Evolutionary conservation across 2,888 invertebrate genomes (phyloP).

Genomic region (Ectropis crepuscularia): DNA sequence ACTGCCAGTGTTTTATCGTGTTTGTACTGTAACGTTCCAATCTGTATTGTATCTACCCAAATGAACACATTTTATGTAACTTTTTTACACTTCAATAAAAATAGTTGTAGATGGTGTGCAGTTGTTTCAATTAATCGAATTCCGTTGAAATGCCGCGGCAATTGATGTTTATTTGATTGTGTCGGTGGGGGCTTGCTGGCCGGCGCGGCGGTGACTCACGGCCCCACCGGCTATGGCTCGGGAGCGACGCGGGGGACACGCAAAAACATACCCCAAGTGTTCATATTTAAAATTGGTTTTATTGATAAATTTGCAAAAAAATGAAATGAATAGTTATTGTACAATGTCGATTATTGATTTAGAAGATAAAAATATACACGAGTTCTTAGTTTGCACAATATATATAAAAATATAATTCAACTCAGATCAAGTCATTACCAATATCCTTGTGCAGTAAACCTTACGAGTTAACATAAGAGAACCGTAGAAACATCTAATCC

Average conservation of each 20-base stretch:
- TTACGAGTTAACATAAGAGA: slow-evolving; percentile 78
- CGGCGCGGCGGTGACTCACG: slow-evolving; percentile 49
- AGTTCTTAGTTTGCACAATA: slow-evolving; percentile 76
- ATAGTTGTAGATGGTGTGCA: slow-evolving; percentile 75
- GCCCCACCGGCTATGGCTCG: slow-evolving; percentile 50
- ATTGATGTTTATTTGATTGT: slow-evolving; percentile 70
- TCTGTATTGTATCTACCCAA: slow-evolving; percentile 51
- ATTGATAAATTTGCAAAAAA: slow-evolving; percentile 83
- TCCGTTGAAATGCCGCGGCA: slow-evolving; percentile 77
- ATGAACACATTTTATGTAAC: slow-evolving; percentile 73
- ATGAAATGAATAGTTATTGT: slow-evolving; percentile 81
- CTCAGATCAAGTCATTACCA: slow-evolving; percentile 83
- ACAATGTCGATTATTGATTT: slow-evolving; percentile 83
- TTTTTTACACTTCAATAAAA: slow-evolving; percentile 80
- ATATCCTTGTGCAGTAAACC: slow-evolving; percentile 83
- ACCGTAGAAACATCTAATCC: slow-evolving; percentile 80
- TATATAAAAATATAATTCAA: slow-evolving; percentile 84
- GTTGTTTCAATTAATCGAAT: slow-evolving; percentile 81
- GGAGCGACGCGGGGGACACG: slow-evolving; percentile 48
- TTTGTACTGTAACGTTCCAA: slow-evolving; percentile 50
- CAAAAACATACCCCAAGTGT: slow-evolving; percentile 63
- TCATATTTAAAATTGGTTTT: slow-evolving; percentile 83
- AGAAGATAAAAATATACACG: slow-evolving; percentile 83
- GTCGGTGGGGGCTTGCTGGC: slow-evolving; percentile 56
- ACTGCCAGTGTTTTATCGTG: slow-evolving; percentile 71